Evolutionary conservation across 1,140 invertebrate genomes (phyloP).

Genomic region (Hylaeus anthracinus): DNA sequence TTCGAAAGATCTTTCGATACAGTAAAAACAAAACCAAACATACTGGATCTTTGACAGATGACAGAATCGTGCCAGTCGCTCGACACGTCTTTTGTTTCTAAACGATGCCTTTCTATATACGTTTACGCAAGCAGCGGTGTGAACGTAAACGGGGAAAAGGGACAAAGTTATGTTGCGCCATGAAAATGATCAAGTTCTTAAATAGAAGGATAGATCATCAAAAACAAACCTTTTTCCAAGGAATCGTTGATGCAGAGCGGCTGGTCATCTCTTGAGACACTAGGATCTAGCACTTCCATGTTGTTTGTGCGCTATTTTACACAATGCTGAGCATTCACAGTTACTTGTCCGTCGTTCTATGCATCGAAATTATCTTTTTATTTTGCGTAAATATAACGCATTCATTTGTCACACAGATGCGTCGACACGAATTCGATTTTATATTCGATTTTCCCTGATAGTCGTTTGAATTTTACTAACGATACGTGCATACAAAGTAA

Average conservation of each 20-base stretch:
- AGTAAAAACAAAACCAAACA: background rate
- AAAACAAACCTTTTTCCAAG: conserved; percentile 67
- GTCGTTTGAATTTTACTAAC: no score
- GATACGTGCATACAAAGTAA: no score
- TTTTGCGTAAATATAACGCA: background rate
- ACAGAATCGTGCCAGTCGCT: background rate
- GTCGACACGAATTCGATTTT: no score
- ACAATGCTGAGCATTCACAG: conserved; percentile 39
- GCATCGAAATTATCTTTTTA: conserved; percentile 21
- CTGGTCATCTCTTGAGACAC: conserved; percentile 71
- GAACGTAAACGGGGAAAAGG: no score
- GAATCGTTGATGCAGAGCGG: conserved; percentile 71
- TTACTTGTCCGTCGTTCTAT: conserved; percentile 3
- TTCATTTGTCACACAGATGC: background rate
- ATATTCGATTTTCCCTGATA: no score
- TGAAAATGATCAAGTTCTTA: background rate
- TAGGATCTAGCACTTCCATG: conserved; percentile 74
- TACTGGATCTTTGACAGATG: conserved; percentile 12
- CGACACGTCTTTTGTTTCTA: conserved; percentile 51
- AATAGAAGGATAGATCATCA: background rate
- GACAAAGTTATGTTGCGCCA: no score
- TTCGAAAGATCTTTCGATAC: background rate
- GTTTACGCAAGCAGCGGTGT: no score
- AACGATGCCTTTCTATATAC: conserved; percentile 23
- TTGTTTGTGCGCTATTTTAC: conserved; percentile 7